Evolutionary conservation across 1,140 invertebrate species (phyloP), one percentile per base, ranked within the genome.

Genomic region (Lepidurus packardi): DNA sequence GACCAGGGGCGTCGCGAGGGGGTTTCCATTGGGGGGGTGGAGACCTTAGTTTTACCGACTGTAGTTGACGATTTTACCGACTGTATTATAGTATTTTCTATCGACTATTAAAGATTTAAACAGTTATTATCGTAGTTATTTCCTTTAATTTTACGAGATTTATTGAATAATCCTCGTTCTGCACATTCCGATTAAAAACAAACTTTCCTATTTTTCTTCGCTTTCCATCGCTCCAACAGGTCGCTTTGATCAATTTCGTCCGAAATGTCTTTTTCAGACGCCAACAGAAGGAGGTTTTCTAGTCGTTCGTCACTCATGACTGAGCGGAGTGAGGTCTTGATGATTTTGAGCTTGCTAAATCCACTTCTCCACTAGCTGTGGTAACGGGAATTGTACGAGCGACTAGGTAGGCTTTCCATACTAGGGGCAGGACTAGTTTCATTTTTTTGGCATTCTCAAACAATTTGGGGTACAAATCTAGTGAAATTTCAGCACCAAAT

Each of bases 241-340:
- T 41, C 25, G 74, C 43, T 75, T 16, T n/a, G 74, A 24, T 75
- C 74, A 43, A 24, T 75, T 43, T 75, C 24, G 74, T 13, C 43
- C 24, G 43, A 13, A 34, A 75, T 75, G 24, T 75, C 74, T 75
- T 75, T 75, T 24, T 75, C 74, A 41, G 74, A 75, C 74, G 43
- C 43, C 74, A 75, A 13, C 5, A 75, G 5, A 34, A 75, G 34
- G 24, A 24, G 24, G 6, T n/a, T 16, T 34, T 75, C 74, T n/a
- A 75, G 74, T 75, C 74, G 13, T 75, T 24, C 74, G 74, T 75
- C 74, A 41, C 74, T 43, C 74, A 75, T 75, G 34, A 43, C 43
- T n/a, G 74, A 75, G 34, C 74, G 34, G 13, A 75, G 43, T n/a
- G 34, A 41, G 74, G 34, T 75, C 24, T 75, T 75, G 34, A 75